phyloP scores from a whole-genome alignment of 1,140 invertebrate genomes.

The Plutomurus gul region DNA sequence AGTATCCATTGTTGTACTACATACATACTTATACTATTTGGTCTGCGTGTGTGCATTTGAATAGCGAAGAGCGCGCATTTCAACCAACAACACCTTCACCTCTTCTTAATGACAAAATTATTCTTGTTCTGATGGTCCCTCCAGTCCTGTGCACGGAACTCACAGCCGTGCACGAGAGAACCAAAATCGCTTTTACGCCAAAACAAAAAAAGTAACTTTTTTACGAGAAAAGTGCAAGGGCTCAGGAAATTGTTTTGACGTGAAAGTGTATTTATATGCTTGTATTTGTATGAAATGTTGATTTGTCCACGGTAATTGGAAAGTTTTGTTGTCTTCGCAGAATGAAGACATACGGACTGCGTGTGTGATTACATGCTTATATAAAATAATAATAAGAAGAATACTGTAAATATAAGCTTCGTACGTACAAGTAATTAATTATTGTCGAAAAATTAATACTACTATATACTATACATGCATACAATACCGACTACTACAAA shows the following conservation, averaged over 20 bases:
- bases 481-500: not conserved
- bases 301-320: not conserved
- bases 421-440: not conserved
- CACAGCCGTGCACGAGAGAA: conserved; percentile 1
- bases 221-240: conserved; percentile 23
- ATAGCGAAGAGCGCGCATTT: conserved; percentile 11
- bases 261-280: conserved; percentile 19
- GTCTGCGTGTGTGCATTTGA: not conserved
- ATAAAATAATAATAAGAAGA: not conserved
- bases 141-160: conserved; percentile 2
- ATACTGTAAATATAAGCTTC: not conserved
- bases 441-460: not conserved
- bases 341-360: not conserved
- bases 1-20: not conserved
- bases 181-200: conserved; percentile 11
- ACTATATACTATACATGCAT: not conserved
- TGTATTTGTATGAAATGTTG: not conserved
- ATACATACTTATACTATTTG: not conserved
- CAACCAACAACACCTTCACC: conserved; percentile 20
- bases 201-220: conserved; percentile 30
- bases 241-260: conserved; percentile 28
- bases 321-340: not conserved
- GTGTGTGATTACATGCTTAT: not conserved
- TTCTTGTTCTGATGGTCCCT: conserved; percentile 11
- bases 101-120: conserved; percentile 20